These are phyloP conservation scores for Candoia aspera DNA, from an alignment of 2,113 vertebrate species.

Conservation along the genomic window DNA sequence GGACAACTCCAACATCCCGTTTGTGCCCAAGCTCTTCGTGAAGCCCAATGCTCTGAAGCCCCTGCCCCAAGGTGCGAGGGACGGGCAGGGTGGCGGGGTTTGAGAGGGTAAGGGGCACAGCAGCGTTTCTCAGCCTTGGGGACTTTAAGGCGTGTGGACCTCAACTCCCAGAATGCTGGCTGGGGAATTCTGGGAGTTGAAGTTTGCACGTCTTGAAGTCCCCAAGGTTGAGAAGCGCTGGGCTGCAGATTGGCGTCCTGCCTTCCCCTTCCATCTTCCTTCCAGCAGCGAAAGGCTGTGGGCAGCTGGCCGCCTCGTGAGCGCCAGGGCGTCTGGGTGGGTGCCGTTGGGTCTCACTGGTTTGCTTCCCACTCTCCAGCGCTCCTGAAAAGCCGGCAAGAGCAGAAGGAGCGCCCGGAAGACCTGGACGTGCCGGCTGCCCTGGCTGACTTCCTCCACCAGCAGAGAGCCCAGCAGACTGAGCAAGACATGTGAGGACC, in stretches of 20 bases:
- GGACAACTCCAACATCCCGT: conserved; percentile 96
- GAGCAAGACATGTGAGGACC: conserved; percentile 90
- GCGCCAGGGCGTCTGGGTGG: not conserved
- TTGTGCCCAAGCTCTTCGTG: conserved; percentile 89
- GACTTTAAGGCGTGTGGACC: too few species aligned
- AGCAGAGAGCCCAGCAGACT: conserved; percentile 88
- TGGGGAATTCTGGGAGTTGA: too few species aligned
- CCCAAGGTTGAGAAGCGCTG: too few species aligned
- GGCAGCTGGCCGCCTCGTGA: not conserved
- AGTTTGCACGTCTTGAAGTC: too few species aligned
- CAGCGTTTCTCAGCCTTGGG: not conserved
- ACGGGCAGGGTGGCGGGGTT: rapidly evolving
- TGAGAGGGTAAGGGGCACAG: too few species aligned
- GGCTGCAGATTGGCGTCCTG: too few species aligned
- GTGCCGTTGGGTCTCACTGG: too few species aligned
- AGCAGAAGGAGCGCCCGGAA: conserved; percentile 85
- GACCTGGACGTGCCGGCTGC: conserved; percentile 91
- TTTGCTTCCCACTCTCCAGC: conserved; percentile 38
- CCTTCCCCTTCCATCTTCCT: not conserved
- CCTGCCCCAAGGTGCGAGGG: conserved; percentile 84
- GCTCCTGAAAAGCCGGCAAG: conserved; percentile 84
- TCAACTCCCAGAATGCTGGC: too few species aligned
- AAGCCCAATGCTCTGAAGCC: conserved; percentile 93
- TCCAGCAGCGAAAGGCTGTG: not conserved
- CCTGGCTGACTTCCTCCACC: conserved; percentile 93